Base-by-base conservation (phyloP, 1,140 invertebrate species). In the Camponotus floridanus region DNA sequence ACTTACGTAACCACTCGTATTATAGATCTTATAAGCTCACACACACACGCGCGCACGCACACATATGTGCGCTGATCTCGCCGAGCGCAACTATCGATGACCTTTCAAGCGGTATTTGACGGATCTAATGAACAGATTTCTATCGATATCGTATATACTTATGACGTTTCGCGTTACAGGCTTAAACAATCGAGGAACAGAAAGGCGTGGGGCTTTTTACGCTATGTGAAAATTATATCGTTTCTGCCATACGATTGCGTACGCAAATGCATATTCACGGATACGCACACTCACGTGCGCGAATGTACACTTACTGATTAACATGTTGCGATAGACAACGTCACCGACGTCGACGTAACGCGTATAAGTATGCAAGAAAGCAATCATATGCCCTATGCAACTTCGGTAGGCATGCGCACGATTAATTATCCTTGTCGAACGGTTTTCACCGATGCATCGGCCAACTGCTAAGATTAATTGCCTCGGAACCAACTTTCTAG, bases 351-450 rank as follows among this genome's bases (percentile, higher is more conserved):
- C 31, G 39, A 36, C 68, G 81, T 64, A 21, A 51, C 48, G 45
- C 85, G 61, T 86, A 86, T 76, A 85, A 73, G 57, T 76, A 18
- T 85, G 85, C 76, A 61, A 48, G 84, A 76, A 86, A 86, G 87
- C 73, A 85, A 85, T 85, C 81, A 76, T 74, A 62, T 51, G 48
- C 57, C 68, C 39, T 71, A 81, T 26, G 84, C 85, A 76, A 79
- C 76, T 68, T 76, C 57, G 67, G 67, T 42, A 55, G 59, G 59
- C 59, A 67, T 62, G 15, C 21, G 31, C 64, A 73, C 88, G 88
- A 89, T 90, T 90, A 87, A 89, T 90, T 90, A 87, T 85, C 76
- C 68, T 70, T 76, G 87, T 90, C 88, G 88, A 90, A 84, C 86
- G 88, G 88, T 90, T 90, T 90, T 85, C 88, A 90, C 88, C 88